Evolutionary conservation across 1,140 invertebrate species (phyloP).

Genomic region (Maniola jurtina): DNA sequence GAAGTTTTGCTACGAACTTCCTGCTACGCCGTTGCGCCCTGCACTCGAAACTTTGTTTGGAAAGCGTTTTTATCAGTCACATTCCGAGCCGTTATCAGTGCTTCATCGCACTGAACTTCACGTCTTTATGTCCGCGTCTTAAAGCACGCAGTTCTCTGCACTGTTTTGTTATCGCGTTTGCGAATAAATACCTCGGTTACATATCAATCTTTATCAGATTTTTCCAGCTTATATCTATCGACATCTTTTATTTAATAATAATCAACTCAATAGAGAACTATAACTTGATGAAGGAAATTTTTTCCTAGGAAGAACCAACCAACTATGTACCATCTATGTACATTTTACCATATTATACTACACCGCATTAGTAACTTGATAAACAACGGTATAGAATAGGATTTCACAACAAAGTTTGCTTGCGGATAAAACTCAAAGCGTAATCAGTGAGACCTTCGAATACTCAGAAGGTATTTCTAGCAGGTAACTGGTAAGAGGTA

Average conservation of each 20-base stretch:
- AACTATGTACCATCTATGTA: no score
- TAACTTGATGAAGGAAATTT: no score
- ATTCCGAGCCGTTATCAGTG: conserved; percentile 62
- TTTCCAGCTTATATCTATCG: conserved; percentile 2
- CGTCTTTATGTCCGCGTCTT: conserved; percentile 9
- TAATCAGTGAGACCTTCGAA: not conserved
- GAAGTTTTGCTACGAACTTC: conserved; percentile 78
- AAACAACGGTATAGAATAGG: not conserved
- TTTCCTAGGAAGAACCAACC: no score
- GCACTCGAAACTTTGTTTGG: conserved; percentile 75
- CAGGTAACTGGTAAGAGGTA: conserved; percentile 38
- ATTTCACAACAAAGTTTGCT: not conserved
- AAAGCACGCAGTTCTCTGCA: conserved; percentile 11
- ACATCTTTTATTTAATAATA: not conserved
- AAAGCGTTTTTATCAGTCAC: conserved; percentile 75
- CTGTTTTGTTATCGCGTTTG: conserved; percentile 15
- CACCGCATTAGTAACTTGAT: not conserved
- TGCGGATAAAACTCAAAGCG: not conserved
- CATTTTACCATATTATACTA: no score
- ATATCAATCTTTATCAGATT: conserved; percentile 21
- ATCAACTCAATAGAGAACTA: not conserved
- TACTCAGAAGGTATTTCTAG: conserved; percentile 34
- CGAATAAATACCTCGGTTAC: conserved; percentile 12
- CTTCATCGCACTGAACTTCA: conserved; percentile 53
- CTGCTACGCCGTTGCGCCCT: conserved; percentile 73